Percentiles rank a stretch among this genome's conserved stretches.
phyloP scores from a whole-genome alignment of 2,888 invertebrate genomes.

The Netelia melanura region DNA sequence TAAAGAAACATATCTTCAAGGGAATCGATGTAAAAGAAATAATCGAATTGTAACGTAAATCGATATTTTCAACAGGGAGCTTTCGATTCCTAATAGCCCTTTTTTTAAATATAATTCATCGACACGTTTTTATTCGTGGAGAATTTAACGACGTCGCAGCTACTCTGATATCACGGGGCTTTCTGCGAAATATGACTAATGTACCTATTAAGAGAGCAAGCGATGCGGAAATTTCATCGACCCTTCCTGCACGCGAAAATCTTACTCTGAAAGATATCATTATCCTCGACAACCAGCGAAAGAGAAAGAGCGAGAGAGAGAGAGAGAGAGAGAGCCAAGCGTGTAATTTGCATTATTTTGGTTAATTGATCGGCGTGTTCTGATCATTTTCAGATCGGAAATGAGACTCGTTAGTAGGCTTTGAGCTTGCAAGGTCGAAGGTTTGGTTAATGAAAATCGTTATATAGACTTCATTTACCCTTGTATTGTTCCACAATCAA shows the following conservation, averaged over 20 bases:
- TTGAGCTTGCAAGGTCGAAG: not conserved
- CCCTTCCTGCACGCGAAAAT: constrained; percentile 1
- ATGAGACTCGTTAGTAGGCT: constrained; percentile 28
- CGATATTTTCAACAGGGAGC: no score
- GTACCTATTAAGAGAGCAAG: constrained; percentile 3
- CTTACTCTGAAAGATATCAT: not conserved
- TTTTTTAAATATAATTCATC: no score
- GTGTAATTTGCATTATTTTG: constrained; percentile 12
- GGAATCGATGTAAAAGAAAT: no score
- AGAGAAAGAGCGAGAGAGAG: no score
- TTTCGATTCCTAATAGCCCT: no score
- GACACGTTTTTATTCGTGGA: no score
- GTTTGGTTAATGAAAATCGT: not conserved
- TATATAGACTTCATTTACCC: constrained; percentile 8
- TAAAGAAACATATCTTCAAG: no score
- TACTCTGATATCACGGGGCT: no score
- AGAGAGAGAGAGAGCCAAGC: not conserved
- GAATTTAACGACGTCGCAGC: no score
- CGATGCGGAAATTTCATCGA: constrained; percentile 45
- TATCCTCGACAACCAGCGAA: not conserved
- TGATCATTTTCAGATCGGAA: constrained; percentile 8
- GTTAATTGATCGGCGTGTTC: constrained; percentile 25
- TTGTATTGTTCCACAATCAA: constrained; percentile 19
- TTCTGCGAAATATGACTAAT: not conserved
- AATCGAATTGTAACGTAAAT: no score